These are phyloP conservation scores for Gisinianus flammeolus DNA, from an alignment of 2,888 invertebrate genomes.

Conservation along the genomic window DNA sequence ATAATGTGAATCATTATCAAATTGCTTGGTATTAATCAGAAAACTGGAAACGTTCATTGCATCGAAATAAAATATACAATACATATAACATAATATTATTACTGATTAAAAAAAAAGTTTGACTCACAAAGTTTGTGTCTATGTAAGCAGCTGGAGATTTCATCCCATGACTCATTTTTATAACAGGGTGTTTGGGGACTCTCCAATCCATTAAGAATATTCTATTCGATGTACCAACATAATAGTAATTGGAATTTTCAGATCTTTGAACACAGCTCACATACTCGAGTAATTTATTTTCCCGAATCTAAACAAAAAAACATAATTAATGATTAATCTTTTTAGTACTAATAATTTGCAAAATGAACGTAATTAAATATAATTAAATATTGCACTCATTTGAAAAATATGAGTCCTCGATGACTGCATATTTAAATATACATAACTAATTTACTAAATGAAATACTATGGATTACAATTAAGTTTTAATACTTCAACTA, in stretches of 20 bases:
- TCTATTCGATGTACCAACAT: conserved; percentile 49
- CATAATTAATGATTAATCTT: no score
- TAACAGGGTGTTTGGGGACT: conserved; percentile 52
- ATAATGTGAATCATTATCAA: no score
- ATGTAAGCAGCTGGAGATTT: conserved; percentile 49
- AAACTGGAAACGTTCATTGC: neutral
- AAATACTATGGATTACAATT: no score
- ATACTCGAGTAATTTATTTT: conserved; percentile 42
- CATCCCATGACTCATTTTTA: conserved; percentile 53
- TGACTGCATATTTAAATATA: no score
- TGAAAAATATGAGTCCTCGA: no score
- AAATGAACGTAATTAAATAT: no score
- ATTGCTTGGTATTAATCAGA: no score
- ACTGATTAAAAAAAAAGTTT: neutral
- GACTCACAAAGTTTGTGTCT: conserved; percentile 39
- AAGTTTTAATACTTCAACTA: no score
- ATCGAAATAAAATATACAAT: neutral
- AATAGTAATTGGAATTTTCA: conserved; percentile 45
- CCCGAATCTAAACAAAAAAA: no score
- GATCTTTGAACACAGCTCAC: conserved; percentile 48
- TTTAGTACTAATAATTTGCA: no score
- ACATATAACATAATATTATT: neutral
- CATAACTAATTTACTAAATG: no score
- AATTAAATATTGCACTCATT: no score
- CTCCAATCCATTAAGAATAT: conserved; percentile 54